Percentiles rank a stretch among this genome's conserved stretches.
phyloP scores from a whole-genome alignment of 2,113 vertebrate species.

The Trogon melanurus region DNA sequence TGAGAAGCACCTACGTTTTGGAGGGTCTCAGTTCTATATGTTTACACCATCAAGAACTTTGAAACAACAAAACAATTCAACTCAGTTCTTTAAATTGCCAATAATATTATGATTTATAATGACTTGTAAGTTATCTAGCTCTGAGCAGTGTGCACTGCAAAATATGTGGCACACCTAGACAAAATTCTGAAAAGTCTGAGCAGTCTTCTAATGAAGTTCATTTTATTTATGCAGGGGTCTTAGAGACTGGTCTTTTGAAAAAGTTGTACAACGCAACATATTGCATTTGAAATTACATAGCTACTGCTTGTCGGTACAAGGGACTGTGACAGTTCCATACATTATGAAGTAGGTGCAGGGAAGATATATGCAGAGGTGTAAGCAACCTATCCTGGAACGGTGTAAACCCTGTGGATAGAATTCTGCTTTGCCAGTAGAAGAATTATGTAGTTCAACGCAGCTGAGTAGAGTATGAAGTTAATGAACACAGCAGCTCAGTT shows the following conservation, averaged over 20 bases:
- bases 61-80: neutral
- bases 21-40: neutral
- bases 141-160: neutral
- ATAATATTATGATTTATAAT: neutral
- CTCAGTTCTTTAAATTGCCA: neutral
- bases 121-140: neutral
- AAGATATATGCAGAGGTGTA: neutral
- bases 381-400: neutral
- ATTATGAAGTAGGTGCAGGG: neutral
- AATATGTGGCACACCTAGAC: neutral
- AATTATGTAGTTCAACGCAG: neutral
- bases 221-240: neutral
- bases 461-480: neutral
- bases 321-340: neutral
- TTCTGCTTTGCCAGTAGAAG: neutral
- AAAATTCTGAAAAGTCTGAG: neutral
- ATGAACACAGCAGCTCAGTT: neutral
- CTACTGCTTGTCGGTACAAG: neutral
- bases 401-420: neutral
- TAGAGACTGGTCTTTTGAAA: neutral
- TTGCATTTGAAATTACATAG: neutral
- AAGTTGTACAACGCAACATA: neutral
- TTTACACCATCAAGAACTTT: neutral
- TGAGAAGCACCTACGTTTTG: neutral
- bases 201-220: neutral